Percentiles rank a stretch among this genome's conserved stretches.
These are phyloP conservation scores for Tenthredo notha DNA, from an alignment of 2,888 invertebrate genomes.

Conservation along the genomic window DNA sequence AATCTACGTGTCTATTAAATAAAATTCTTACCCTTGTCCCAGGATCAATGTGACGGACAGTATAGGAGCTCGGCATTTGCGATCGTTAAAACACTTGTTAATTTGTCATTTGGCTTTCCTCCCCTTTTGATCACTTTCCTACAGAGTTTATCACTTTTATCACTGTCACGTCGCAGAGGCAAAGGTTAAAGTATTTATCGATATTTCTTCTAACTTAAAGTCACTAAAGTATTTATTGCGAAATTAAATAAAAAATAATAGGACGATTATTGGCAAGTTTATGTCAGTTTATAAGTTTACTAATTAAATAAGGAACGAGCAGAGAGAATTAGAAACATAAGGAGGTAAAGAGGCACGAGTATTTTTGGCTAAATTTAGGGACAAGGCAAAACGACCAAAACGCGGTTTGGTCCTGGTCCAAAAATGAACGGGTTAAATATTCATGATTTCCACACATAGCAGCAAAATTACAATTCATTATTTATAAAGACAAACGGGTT, in stretches of 20 bases:
- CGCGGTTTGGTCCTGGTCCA: constrained; percentile 5
- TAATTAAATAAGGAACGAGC: neutral
- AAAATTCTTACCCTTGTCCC: neutral
- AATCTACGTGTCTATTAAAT: neutral
- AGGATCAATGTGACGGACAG: neutral
- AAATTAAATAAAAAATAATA: neutral
- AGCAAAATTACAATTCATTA: constrained; percentile 29
- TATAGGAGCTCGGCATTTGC: too few species aligned
- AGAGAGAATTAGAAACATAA: neutral
- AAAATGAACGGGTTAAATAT: constrained; percentile 8
- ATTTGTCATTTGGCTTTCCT: constrained; percentile 8
- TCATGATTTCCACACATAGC: constrained; percentile 16
- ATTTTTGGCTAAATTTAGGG: constrained; percentile 8
- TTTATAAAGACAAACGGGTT: neutral
- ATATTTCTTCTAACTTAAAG: neutral
- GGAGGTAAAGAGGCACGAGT: neutral
- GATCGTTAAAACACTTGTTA: constrained; percentile 14
- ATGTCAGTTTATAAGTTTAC: neutral
- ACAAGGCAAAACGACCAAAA: neutral
- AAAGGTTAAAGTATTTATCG: neutral
- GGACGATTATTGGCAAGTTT: neutral
- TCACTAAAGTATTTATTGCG: neutral
- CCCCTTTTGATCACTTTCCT: neutral
- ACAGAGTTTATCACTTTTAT: neutral
- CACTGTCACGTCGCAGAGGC: neutral